Base-by-base conservation (phyloP, 2,113 vertebrate species). In the Oriolus oriolus region DNA sequence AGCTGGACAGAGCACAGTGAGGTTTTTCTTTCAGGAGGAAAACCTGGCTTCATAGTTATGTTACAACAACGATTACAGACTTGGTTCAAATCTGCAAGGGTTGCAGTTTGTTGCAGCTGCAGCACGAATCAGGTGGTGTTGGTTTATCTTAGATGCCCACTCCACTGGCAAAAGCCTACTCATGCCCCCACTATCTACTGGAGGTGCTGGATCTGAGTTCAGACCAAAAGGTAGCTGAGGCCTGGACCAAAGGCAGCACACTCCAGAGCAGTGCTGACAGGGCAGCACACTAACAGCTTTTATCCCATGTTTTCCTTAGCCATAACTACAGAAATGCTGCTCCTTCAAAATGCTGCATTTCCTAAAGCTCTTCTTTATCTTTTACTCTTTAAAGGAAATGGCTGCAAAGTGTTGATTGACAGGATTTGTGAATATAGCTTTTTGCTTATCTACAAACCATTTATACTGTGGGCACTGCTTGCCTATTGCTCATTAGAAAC, bases 381-480 rank as follows among this genome's bases (percentile, higher is more conserved):
- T 71, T 61, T n/a, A 57, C 59, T 68, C 35, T 85, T 77, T 60
- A 87, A 87, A 88, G 60, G 64, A 84, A 94, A 92, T 74, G 76
- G 41, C 80, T 89, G 57, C 57, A 78, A 83, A 85, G 52, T 76
- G 44, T 84, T 92, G 84, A 89, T 57, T 93, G 91, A 84, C 87
- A 69, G 79, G 22, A 57, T 61, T 66, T 88, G 56, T 86, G 91
- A 91, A 73, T 93, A 79, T 9, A 80, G 60, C 39, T 83, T 73
- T 90, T 85, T 75, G 28, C 86, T 90, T 94, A 90, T 93, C 90
- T 90, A 75, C 37, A 83, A 76, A 87, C 56, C 68, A 84, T 53
- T 95, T 84, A 39, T 5, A 52, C 42, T 27, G 41, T 24, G 47
- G 22, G 39, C 28, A 52, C 35, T 75, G n/a, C 66, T 86, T 70